Evolutionary conservation across 1,140 invertebrate species (phyloP).

Genomic region (Danaus melanippus): DNA sequence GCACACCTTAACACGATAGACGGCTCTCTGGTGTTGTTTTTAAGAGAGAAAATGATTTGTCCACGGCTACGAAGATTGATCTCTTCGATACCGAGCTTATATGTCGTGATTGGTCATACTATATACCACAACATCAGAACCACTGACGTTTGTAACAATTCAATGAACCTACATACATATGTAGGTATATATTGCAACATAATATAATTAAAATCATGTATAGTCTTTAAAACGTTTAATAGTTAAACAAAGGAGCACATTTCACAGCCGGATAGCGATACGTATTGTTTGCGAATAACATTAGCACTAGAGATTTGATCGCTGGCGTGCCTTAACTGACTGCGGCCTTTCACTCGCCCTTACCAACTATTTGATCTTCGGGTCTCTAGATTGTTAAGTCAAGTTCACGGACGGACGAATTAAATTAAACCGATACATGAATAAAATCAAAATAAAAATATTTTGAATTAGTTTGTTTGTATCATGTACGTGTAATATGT

Average conservation of each 20-base stretch:
- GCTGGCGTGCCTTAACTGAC: constrained; percentile 11
- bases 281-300: constrained; percentile 11
- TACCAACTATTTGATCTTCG: constrained; percentile 30
- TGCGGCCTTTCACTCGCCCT: constrained; percentile 35
- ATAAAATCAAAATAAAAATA: too few species aligned
- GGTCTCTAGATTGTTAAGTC: constrained; percentile 44
- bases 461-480: too few species aligned
- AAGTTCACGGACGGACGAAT: constrained; percentile 43
- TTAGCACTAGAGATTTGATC: constrained; percentile 15
- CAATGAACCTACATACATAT: too few species aligned
- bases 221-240: too few species aligned
- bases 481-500: too few species aligned
- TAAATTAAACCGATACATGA: too few species aligned
- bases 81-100: constrained; percentile 24
- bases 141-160: too few species aligned
- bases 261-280: constrained; percentile 2
- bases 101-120: constrained; percentile 21
- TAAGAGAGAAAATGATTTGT: constrained; percentile 43
- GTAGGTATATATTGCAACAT: too few species aligned
- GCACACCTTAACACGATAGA: constrained; percentile 40
- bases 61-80: constrained; percentile 38
- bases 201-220: too few species aligned
- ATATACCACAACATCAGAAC: too few species aligned
- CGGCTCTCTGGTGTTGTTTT: constrained; percentile 36
- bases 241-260: too few species aligned